Conservation (phyloP, 2,797 vertebrate genomes). For the Neopelma chrysocephalum region DNA sequence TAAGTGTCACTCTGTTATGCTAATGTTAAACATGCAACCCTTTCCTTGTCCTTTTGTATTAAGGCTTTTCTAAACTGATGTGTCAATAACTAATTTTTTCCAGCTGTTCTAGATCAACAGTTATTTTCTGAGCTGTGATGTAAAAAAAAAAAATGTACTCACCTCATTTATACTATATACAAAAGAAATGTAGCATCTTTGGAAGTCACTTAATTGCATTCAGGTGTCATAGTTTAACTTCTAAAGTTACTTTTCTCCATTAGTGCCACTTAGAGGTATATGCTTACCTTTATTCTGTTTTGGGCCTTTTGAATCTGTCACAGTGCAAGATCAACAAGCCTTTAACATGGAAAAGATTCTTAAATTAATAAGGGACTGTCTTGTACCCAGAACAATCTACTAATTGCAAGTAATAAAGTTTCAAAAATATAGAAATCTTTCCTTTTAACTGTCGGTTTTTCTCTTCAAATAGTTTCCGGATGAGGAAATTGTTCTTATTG, state of each 20-base stretch:
- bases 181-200: not conserved
- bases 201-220: not conserved
- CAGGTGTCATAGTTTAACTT: not conserved
- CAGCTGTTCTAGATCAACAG: slow-evolving; percentile 20
- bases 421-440: not conserved
- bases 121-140: not conserved
- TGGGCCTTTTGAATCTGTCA: not conserved
- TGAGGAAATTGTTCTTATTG: not conserved
- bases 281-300: not conserved
- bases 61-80: slow-evolving; percentile 19
- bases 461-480: not conserved
- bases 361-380: not conserved
- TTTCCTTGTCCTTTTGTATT: slow-evolving; percentile 32
- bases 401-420: not conserved
- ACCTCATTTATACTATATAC: not conserved
- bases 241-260: not conserved
- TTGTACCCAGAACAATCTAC: not conserved
- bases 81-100: slow-evolving; percentile 41
- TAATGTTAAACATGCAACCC: not conserved
- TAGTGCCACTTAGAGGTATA: not conserved
- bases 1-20: slow-evolving; percentile 8
- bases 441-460: not conserved
- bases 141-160: not conserved
- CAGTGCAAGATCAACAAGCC: not conserved
- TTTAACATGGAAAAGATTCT: not conserved